Conservation (phyloP, 2,113 vertebrate species). For the Protobothrops flavoviridis region DNA sequence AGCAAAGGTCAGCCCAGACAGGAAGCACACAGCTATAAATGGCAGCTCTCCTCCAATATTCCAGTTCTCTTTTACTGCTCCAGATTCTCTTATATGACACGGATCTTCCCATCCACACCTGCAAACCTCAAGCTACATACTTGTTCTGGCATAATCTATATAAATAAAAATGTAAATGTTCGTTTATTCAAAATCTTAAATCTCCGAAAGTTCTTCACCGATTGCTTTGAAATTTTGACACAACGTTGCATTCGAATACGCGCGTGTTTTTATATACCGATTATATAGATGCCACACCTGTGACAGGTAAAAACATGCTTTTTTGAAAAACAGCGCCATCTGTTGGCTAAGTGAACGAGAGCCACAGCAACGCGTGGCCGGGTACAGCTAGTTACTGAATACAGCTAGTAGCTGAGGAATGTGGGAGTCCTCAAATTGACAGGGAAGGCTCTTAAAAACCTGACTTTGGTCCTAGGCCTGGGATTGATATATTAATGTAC, state of each 20-base stretch:
- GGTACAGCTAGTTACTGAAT: background rate
- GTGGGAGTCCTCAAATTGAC: background rate
- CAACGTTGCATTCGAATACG: no score
- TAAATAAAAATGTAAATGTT: no score
- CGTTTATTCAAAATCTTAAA: no score
- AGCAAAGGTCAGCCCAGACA: background rate
- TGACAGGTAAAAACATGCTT: no score
- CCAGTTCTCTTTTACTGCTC: background rate
- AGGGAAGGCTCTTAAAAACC: background rate
- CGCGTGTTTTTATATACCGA: no score
- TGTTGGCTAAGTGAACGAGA: no score
- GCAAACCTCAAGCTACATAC: background rate
- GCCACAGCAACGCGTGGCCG: no score
- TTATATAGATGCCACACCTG: no score
- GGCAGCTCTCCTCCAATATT: background rate
- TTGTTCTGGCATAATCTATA: background rate
- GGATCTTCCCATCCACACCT: background rate
- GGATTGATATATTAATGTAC: background rate
- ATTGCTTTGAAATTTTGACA: no score
- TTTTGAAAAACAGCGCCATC: no score
- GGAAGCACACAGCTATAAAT: background rate
- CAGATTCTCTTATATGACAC: background rate
- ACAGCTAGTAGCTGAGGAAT: background rate
- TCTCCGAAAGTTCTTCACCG: no score
- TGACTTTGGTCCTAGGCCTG: background rate